Percentiles rank a stretch among this genome's conserved stretches.
Evolutionary conservation across 2,888 invertebrate species (phyloP).

Genomic region (Aquatica leii): DNA sequence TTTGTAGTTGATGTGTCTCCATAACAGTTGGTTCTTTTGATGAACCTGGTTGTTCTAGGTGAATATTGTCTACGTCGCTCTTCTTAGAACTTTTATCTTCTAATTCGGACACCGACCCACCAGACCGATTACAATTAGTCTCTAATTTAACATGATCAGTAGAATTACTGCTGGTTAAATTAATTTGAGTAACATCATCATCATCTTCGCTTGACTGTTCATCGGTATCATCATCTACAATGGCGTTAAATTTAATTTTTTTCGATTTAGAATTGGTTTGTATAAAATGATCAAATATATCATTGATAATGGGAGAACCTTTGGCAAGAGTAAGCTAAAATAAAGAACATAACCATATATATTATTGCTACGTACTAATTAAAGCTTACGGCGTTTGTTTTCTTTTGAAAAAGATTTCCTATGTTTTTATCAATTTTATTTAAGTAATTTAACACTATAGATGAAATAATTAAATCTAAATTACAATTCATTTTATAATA

Average conservation of each 20-base stretch:
- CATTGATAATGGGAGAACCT: slow-evolving; percentile 70
- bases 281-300: slow-evolving; percentile 68
- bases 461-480: slow-evolving; percentile 59
- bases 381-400: slow-evolving; percentile 77
- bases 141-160: no score
- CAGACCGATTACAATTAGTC: no score
- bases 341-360: slow-evolving; percentile 23
- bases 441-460: slow-evolving; percentile 73
- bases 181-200: no score
- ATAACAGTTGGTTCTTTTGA: no score
- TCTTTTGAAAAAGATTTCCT: slow-evolving; percentile 74
- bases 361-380: neutral
- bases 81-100: no score
- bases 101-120: no score
- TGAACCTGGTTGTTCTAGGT: no score
- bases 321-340: slow-evolving; percentile 71
- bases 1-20: no score
- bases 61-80: no score
- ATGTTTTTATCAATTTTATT: slow-evolving; percentile 69
- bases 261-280: slow-evolving; percentile 63
- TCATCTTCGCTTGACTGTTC: no score
- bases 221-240: slow-evolving; percentile 50
- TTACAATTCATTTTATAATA: neutral
- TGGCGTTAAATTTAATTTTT: slow-evolving; percentile 44
- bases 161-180: no score